Conservation (phyloP, 2,797 vertebrate species). For the Poeciliopsis infans region DNA sequence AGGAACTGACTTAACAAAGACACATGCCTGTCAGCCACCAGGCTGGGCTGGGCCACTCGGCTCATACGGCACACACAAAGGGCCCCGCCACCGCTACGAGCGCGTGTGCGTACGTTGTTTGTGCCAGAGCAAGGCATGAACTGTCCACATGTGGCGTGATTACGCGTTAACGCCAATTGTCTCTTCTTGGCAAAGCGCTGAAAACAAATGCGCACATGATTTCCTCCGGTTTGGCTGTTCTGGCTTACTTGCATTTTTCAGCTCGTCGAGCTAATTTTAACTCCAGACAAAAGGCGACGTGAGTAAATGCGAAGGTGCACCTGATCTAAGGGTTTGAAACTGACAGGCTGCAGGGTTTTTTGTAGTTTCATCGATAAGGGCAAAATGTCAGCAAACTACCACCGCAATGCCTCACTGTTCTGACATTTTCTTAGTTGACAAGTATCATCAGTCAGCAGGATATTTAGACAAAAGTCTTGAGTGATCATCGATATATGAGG, state of each 20-base stretch:
- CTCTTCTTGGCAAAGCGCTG: not conserved
- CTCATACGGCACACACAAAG: constrained; percentile 58
- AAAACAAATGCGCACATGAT: not conserved
- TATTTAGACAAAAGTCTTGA: not conserved
- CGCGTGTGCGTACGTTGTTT: not conserved
- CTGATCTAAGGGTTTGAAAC: not conserved
- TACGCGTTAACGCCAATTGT: constrained; percentile 21
- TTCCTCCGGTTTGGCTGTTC: not conserved
- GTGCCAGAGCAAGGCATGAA: constrained; percentile 7
- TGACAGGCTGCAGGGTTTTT: not conserved
- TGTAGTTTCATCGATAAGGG: not conserved
- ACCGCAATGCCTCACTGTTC: not conserved
- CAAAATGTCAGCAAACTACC: not conserved
- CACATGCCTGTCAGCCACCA: constrained; percentile 94
- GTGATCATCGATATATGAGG: not conserved
- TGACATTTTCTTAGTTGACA: not conserved
- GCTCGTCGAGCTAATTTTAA: not conserved
- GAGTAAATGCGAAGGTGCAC: not conserved
- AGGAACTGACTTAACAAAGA: constrained; percentile 90
- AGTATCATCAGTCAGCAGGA: not conserved
- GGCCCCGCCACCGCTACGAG: constrained; percentile 45
- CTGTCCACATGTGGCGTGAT: constrained; percentile 5
- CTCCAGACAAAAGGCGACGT: not conserved
- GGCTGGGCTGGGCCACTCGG: constrained; percentile 83
- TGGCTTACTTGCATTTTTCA: not conserved